Percentiles rank a stretch among this genome's conserved stretches.
These are phyloP conservation scores for Cheilosia vulpina DNA, from an alignment of 2,888 invertebrate species.

Conservation along the genomic window DNA sequence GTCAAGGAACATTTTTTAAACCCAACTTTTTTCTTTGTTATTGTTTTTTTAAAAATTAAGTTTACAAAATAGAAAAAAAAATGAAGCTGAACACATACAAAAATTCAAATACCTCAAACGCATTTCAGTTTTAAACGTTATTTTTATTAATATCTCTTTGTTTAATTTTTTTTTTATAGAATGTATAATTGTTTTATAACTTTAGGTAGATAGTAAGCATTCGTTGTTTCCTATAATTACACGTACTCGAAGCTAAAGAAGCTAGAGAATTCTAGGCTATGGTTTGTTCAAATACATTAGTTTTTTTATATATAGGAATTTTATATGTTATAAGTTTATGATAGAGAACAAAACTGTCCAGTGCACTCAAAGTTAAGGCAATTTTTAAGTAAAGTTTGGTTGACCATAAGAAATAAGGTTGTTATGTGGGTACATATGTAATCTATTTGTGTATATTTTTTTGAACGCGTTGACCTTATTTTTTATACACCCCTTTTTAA, in stretches of 20 bases:
- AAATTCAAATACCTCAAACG: slow-evolving; percentile 84
- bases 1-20: slow-evolving; percentile 19
- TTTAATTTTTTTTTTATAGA: slow-evolving; percentile 45
- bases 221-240: slow-evolving; percentile 71
- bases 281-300: slow-evolving; percentile 68
- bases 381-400: slow-evolving; percentile 19
- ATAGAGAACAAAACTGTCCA: slow-evolving; percentile 42
- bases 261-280: slow-evolving; percentile 74
- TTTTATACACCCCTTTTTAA: not conserved
- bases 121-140: slow-evolving; percentile 83
- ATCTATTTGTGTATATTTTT: too few relatives aligned
- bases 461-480: not conserved
- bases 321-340: slow-evolving; percentile 34
- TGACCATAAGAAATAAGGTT: not conserved
- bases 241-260: slow-evolving; percentile 72
- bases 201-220: slow-evolving; percentile 56
- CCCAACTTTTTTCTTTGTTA: slow-evolving; percentile 50
- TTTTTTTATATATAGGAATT: slow-evolving; percentile 46
- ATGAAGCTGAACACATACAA: slow-evolving; percentile 76
- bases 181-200: slow-evolving; percentile 48
- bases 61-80: slow-evolving; percentile 11
- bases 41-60: slow-evolving; percentile 49
- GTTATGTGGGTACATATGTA: too few relatives aligned
- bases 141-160: slow-evolving; percentile 71
- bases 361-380: slow-evolving; percentile 53